Evolutionary conservation across 2,113 vertebrate genomes (phyloP).

Genomic region (Sturnus vulgaris): DNA sequence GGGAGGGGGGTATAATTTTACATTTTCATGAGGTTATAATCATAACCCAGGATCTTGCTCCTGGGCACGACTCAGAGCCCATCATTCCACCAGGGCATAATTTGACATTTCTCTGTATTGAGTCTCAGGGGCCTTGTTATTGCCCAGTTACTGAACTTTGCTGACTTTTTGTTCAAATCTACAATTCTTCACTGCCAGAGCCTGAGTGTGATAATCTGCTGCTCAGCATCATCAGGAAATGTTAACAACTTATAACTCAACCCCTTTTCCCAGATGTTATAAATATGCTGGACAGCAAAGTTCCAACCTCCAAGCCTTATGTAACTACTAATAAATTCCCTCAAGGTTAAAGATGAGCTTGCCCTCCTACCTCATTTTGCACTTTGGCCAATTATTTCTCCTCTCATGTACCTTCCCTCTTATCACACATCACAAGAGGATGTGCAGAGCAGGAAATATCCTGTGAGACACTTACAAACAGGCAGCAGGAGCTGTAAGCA

Average conservation of each 20-base stretch:
- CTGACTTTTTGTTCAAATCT: background rate
- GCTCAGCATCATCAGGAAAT: background rate
- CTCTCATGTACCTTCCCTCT: background rate
- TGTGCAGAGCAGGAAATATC: background rate
- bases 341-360: background rate
- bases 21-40: background rate
- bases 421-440: background rate
- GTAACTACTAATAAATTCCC: background rate
- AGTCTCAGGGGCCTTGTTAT: background rate
- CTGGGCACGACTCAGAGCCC: background rate
- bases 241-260: background rate
- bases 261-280: background rate
- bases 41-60: background rate
- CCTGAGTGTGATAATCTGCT: background rate
- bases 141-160: background rate
- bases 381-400: background rate
- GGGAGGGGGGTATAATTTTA: fast-evolving
- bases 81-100: background rate
- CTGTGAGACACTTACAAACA: background rate
- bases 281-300: background rate
- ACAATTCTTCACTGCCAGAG: background rate
- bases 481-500: background rate
- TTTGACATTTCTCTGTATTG: background rate
- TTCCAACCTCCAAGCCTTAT: background rate
- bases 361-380: background rate